Evolutionary conservation across 2,113 vertebrate genomes (phyloP), one percentile per base, ranked within the genome.

Genomic region (Desmodus rotundus): DNA sequence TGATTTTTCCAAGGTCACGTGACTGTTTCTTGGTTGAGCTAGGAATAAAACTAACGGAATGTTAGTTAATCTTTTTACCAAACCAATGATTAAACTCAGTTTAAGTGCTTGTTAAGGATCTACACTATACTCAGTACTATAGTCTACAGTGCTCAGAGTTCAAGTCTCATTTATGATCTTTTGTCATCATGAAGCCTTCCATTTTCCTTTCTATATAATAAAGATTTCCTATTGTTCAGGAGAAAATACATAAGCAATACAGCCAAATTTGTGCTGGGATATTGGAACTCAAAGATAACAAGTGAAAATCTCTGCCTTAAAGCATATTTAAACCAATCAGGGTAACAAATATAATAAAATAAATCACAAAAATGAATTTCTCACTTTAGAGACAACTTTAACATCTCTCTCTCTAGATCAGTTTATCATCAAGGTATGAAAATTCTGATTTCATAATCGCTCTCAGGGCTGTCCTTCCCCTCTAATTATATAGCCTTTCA

Each of bases 41-140:
- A 80, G 72, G 84, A 93, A 88, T 68, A 93, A 96, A 88, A 80
- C 45, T 65, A 89, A 84, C 41, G 70, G 38, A 92, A 81, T 33
- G 36, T 92, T 61, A 72, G 36, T 92, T 61, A 72, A 93, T 81
- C 26, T 58, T 89, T 85, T 33, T 68, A 85, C 11, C 24, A 74
- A 20, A 52, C 20, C 17, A 93, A 24, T 31, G n/a, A 47, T 85
- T 63, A 72, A 70, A 73, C 72, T 78, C 63, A 50, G 38, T 91
- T 84, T 67, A 36, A 33, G 17, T 65, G 47, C 20, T 93, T 87
- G 61, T 77, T 87, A 93, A 89, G n/a, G 3, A 87, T 28, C 33
- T 70, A 47, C 22, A 85, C 61, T n/a, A 7, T 72, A 38, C 54
- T 82, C 67, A 82, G 50, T 54, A 47, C 61, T 87, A 22, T 41